Conservation (phyloP, 2,113 vertebrate species). For the Alosa alosa region DNA sequence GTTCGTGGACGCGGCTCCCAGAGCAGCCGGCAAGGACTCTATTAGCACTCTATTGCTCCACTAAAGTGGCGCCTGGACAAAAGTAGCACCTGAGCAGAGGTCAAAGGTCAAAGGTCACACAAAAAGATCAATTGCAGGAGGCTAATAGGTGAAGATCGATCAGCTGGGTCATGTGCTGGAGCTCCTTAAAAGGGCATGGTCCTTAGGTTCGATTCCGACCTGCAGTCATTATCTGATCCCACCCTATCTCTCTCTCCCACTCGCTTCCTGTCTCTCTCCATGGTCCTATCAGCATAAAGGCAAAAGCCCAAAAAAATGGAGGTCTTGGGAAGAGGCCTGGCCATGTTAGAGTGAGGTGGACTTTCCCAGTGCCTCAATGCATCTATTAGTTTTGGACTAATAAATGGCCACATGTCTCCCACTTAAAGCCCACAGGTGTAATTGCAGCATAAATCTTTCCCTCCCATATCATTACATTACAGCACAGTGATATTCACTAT, state of each 20-base stretch:
- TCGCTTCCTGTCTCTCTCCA: too few species aligned
- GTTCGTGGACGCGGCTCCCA: neutral
- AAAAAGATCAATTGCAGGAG: slow-evolving; percentile 25
- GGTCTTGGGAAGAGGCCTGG: neutral
- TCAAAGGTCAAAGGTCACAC: neutral
- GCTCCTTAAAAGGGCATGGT: neutral
- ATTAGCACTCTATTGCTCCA: slow-evolving; percentile 41
- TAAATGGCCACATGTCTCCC: neutral
- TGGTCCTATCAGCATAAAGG: too few species aligned
- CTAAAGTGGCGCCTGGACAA: slow-evolving; percentile 16
- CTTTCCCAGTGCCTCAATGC: neutral
- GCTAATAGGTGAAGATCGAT: slow-evolving; percentile 15
- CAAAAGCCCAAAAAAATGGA: neutral
- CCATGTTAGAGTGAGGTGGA: neutral
- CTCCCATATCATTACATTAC: slow-evolving; percentile 6
- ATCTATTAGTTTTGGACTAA: neutral
- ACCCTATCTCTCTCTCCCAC: too few species aligned
- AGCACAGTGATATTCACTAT: neutral
- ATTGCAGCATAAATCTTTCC: neutral
- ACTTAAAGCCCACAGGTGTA: neutral
- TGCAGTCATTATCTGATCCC: too few species aligned
- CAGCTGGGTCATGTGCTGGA: neutral
- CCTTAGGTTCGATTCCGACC: too few species aligned
- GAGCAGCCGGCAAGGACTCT: slow-evolving; percentile 35
- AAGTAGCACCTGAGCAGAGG: neutral